Conservation (phyloP, 2,888 invertebrate species). For the Caenorhabditis uteleia region DNA sequence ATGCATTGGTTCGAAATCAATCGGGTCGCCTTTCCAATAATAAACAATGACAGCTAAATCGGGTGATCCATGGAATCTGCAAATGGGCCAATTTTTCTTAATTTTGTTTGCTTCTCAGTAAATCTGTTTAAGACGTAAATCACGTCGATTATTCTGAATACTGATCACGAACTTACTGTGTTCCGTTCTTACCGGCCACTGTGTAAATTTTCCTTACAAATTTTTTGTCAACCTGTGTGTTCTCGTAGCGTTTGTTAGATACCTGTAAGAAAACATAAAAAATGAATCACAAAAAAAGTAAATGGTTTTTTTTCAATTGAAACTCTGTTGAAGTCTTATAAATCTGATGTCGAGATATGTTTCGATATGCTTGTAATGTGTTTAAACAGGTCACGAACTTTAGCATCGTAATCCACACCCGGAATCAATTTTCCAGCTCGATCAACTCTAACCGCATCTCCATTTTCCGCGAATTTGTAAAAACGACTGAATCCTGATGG, state of each 20-base stretch:
- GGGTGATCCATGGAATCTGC: conserved; percentile 24
- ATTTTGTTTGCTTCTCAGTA: no score
- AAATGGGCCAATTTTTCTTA: neutral
- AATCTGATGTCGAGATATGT: neutral
- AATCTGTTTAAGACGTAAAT: no score
- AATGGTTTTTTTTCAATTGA: neutral
- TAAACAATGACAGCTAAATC: conserved; percentile 48
- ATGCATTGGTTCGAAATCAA: conserved; percentile 17
- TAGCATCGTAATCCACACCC: conserved; percentile 36
- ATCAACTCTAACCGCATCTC: conserved; percentile 47
- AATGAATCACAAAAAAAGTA: neutral
- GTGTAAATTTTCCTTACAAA: conserved; percentile 57
- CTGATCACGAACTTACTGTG: conserved; percentile 2
- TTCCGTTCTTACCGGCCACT: conserved; percentile 24
- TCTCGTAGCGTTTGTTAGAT: conserved; percentile 51
- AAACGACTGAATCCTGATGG: conserved; percentile 45
- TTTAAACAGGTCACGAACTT: conserved; percentile 25
- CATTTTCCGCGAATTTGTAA: conserved; percentile 44
- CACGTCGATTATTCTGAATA: neutral
- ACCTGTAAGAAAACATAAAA: conserved; percentile 12
- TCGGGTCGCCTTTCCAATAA: conserved; percentile 56
- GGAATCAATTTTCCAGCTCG: conserved; percentile 25
- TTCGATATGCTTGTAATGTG: no score
- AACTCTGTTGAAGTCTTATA: neutral
- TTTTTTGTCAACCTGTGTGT: conserved; percentile 41